phyloP scores from a whole-genome alignment of 2,113 vertebrate genomes.

The rabbit (Oryctolagus cuniculus) region DNA sequence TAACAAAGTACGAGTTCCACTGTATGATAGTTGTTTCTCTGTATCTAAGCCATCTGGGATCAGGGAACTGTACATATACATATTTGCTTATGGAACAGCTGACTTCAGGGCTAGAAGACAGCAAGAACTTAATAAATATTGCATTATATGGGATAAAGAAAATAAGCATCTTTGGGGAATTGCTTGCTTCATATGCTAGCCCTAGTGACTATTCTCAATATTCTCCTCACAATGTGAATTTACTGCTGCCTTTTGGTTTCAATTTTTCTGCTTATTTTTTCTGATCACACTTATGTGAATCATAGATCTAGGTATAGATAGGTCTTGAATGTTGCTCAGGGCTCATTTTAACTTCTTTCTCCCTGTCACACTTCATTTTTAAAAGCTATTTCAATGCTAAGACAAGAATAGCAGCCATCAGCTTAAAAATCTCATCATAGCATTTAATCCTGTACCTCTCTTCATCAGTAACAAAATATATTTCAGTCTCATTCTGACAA shows the following conservation, averaged over 20 bases:
- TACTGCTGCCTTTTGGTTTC: not conserved
- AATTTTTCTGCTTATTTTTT: not conserved
- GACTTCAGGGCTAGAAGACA: not conserved
- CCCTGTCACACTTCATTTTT: not conserved
- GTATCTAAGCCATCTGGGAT: not conserved
- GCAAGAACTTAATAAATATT: not conserved
- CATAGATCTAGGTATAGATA: not conserved
- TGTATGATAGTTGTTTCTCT: not conserved
- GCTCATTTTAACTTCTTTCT: constrained; percentile 38
- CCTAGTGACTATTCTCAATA: not conserved
- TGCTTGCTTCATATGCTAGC: not conserved
- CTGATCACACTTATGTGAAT: not conserved
- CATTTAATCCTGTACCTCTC: constrained; percentile 9
- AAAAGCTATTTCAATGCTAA: constrained; percentile 38
- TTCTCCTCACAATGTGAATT: not conserved
- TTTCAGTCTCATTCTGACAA: constrained; percentile 35
- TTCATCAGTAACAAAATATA: constrained; percentile 19
- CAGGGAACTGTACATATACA: not conserved
- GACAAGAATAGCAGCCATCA: not conserved
- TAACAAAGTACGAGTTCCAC: not conserved
- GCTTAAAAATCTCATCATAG: constrained; percentile 17
- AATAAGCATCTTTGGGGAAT: not conserved
- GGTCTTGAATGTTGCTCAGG: not conserved
- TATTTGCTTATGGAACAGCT: not conserved
- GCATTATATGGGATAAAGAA: not conserved